These are phyloP conservation scores for Pseudomugil tenellus DNA, from an alignment of 2,797 vertebrate genomes.

Conservation along the genomic window DNA sequence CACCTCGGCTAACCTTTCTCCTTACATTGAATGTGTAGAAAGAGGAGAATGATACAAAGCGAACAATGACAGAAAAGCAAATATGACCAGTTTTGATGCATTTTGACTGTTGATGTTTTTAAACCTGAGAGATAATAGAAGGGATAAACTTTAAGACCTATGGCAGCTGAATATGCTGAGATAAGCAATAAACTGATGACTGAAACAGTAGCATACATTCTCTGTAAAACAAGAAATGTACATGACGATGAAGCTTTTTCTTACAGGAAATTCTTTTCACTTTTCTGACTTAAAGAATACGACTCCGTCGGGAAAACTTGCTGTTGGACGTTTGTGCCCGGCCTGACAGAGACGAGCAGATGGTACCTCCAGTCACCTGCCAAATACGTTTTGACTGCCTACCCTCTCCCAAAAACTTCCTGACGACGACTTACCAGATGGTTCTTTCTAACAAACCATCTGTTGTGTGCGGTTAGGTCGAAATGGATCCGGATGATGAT, in stretches of 20 bases:
- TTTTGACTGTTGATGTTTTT: background rate
- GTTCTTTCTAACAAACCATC: background rate
- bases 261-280: background rate
- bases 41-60: background rate
- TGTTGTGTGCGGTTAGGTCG: background rate
- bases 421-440: background rate
- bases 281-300: background rate
- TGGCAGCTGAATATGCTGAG: background rate
- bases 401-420: background rate
- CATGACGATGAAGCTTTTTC: background rate
- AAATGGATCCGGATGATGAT: background rate
- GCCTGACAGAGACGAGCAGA: background rate
- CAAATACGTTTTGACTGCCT: background rate
- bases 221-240: background rate
- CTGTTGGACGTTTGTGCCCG: background rate
- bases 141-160: background rate
- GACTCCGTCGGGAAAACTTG: background rate
- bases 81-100: background rate
- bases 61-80: background rate
- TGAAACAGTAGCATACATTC: background rate
- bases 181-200: background rate
- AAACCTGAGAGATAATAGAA: background rate
- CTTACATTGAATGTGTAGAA: background rate
- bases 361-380: background rate
- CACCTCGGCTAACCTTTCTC: slow-evolving; percentile 7